Percentiles rank a stretch among this genome's conserved stretches.
These are phyloP conservation scores for Hypomesus transpacificus DNA, from an alignment of 2,113 vertebrate species.

Conservation along the genomic window DNA sequence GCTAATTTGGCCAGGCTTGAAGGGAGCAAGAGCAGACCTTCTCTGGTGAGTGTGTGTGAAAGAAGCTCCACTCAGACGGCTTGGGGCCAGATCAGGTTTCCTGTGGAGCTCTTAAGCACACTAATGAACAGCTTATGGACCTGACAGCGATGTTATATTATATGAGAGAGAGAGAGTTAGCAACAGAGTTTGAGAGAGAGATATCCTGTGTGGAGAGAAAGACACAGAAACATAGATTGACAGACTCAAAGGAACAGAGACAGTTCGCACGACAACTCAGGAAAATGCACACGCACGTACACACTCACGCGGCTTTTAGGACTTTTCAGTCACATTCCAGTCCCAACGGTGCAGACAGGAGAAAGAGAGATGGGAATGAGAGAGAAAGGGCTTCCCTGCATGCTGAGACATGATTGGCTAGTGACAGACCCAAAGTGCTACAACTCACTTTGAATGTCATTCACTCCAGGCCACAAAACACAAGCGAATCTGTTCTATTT, in stretches of 20 bases:
- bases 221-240: not conserved
- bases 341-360: conserved; percentile 13
- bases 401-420: conserved; percentile 34
- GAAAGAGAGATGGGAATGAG: conserved; percentile 10
- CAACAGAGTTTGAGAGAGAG: not conserved
- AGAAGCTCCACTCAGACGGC: conserved; percentile 55
- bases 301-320: conserved; percentile 22
- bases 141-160: conserved; percentile 44
- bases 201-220: not conserved
- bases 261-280: not conserved
- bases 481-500: not conserved
- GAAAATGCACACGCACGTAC: not conserved
- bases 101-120: conserved; percentile 37
- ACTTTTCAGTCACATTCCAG: conserved; percentile 26
- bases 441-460: conserved; percentile 23
- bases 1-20: conserved; percentile 30
- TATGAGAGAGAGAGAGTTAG: conserved; percentile 10
- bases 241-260: not conserved
- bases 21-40: conserved; percentile 40
- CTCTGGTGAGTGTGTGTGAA: conserved; percentile 67
- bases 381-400: conserved; percentile 14
- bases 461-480: conserved; percentile 12
- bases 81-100: conserved; percentile 54
- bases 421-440: conserved; percentile 14
- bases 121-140: conserved; percentile 38